Evolutionary conservation across 2,113 vertebrate species (phyloP).

Genomic region (Trochalopteron elliotii): DNA sequence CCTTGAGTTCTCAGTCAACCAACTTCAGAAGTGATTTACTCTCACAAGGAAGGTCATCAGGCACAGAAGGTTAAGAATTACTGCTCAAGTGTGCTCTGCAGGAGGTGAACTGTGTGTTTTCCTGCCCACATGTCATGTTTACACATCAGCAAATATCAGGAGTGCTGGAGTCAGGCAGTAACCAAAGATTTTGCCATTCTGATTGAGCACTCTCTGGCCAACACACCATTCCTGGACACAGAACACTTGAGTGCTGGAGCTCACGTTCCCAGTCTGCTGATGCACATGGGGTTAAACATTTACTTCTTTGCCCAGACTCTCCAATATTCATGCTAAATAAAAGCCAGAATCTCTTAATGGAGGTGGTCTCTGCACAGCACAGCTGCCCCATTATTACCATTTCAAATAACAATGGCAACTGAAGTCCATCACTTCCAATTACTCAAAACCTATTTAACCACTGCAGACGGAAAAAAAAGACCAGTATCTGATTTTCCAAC

Average conservation of each 20-base stretch:
- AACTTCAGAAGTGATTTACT: background rate
- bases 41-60: background rate
- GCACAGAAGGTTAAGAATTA: background rate
- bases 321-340: background rate
- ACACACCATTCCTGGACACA: background rate
- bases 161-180: background rate
- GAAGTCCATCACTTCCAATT: background rate
- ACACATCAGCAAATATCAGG: fast-evolving
- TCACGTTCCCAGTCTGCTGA: background rate
- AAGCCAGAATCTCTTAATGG: background rate
- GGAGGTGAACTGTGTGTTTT: background rate
- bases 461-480: background rate
- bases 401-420: background rate
- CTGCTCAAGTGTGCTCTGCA: background rate
- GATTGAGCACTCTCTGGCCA: background rate
- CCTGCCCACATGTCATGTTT: fast-evolving
- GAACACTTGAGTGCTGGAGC: background rate
- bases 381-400: background rate
- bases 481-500: background rate
- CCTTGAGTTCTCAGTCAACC: background rate
- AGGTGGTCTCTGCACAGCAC: background rate
- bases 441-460: background rate
- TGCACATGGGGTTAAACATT: background rate
- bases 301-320: background rate
- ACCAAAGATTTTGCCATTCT: background rate